Conservation (phyloP, 2,797 vertebrate genomes). For the Gobio occitaniae region DNA sequence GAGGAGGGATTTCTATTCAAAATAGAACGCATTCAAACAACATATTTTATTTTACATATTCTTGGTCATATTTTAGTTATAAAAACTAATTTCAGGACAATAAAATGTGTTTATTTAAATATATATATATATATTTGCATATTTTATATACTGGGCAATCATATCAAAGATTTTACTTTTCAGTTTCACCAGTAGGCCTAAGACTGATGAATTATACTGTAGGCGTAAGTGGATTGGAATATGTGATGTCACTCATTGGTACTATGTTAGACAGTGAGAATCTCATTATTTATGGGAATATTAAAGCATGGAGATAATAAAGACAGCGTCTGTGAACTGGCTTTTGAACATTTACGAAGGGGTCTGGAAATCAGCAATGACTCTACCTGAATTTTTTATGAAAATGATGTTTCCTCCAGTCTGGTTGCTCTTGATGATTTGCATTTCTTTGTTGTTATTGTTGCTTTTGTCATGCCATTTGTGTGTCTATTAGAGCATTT, state of each 20-base stretch:
- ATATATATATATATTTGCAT: not conserved
- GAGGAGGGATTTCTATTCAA: not conserved
- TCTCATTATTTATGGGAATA: not conserved
- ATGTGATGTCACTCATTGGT: not conserved
- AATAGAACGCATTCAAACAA: not conserved
- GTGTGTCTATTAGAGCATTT: not conserved
- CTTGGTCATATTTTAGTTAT: not conserved
- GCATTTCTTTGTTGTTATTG: not conserved
- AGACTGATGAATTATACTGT: too few relatives aligned
- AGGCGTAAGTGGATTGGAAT: not conserved
- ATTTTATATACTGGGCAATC: not conserved
- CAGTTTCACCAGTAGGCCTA: not conserved
- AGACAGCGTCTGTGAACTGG: not conserved
- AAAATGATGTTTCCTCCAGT: not conserved
- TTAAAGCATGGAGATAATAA: not conserved
- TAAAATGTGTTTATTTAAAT: not conserved
- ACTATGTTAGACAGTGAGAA: not conserved
- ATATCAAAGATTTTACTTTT: not conserved
- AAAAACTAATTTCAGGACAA: not conserved
- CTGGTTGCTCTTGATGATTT: not conserved
- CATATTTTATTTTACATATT: not conserved
- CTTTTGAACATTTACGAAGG: not conserved
- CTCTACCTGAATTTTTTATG: not conserved
- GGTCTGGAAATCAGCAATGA: not conserved
- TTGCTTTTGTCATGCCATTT: not conserved